phyloP scores from a whole-genome alignment of 1,140 invertebrate genomes.

The Rhagoletis pomonella region DNA sequence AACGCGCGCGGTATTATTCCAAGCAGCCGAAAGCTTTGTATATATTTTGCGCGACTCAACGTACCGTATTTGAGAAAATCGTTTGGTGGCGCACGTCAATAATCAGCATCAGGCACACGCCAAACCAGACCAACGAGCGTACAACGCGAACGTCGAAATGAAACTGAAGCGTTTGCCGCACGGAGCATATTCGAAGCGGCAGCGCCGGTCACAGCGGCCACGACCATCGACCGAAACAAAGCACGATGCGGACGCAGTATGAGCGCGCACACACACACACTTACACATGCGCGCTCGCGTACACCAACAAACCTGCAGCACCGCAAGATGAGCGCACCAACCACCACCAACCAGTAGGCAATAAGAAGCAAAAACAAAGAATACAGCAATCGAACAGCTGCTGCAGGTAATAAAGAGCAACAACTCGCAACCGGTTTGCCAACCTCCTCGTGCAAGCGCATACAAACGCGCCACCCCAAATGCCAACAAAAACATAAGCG shows the following conservation, averaged over 20 bases:
- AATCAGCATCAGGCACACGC: neutral
- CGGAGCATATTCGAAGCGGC: conserved; percentile 57
- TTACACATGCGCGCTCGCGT: neutral
- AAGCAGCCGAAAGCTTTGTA: neutral
- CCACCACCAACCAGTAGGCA: conserved; percentile 48
- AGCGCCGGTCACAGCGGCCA: neutral
- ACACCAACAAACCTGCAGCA: neutral
- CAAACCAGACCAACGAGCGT: conserved; percentile 61
- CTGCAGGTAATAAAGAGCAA: conserved; percentile 53
- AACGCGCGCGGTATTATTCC: neutral
- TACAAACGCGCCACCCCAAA: conserved; percentile 38
- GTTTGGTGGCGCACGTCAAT: conserved; percentile 35
- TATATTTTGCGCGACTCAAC: neutral
- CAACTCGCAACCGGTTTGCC: conserved; percentile 55
- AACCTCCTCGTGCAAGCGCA: neutral
- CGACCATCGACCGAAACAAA: conserved; percentile 7
- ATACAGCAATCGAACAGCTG: conserved; percentile 6
- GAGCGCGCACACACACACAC: neutral
- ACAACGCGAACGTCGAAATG: conserved; percentile 70
- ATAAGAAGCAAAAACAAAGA: conserved; percentile 10
- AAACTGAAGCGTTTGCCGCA: conserved; percentile 68
- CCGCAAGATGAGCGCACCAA: conserved; percentile 46
- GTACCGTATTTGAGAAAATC: neutral
- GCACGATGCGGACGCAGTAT: conserved; percentile 16
- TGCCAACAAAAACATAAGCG: conserved; percentile 9